Evolutionary conservation across 2,113 vertebrate genomes (phyloP), one percentile per base, ranked within the genome.

Genomic region (Danionella cerebrum): DNA sequence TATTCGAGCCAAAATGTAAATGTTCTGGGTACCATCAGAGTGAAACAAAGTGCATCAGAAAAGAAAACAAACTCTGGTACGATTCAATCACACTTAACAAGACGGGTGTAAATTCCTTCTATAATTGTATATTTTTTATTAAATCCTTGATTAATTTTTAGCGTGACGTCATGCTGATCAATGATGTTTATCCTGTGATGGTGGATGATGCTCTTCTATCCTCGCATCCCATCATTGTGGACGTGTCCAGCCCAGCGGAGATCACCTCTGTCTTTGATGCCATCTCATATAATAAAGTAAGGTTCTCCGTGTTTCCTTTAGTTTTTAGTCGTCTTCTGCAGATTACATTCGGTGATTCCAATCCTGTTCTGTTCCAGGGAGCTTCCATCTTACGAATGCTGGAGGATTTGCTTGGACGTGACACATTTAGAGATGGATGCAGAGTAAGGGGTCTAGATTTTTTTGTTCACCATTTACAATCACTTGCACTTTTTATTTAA

Each of bases 221-320:
- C 33, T 99, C 96, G 22, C 96, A 99, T 54, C 88, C 96, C 0
- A 87, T 99, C 63, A 90, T 98, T n/a, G 88, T 91, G 1, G 4
- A 78, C 0, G 96, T 99, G 45, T 86, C 90, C 1, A 92, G 88
- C 1, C 93, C 93, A 3, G 90, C 88, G 57, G 93, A 98, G 88
- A 99, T 99, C 65, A 97, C 96, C 0, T 97, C 96, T n/a, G 96
- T 95, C 48, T 99, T 99, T 83, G 96, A 99, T 38, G 84, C 83
- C 38, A 96, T 99, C 74, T 99, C 95, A 31, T 99, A 99, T 64
- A 99, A 83, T 80, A 99, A 99, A 93, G 96, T 98, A 57, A 0
- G 13, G 18, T 21, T 35, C n/a, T n/a, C n/a, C n/a, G n/a, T n/a
- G n/a, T n/a, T n/a, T n/a, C n/a, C n/a, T n/a, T n/a, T n/a, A n/a